Conservation (phyloP, 1,140 invertebrate genomes). For the Ceratina calcarata region DNA sequence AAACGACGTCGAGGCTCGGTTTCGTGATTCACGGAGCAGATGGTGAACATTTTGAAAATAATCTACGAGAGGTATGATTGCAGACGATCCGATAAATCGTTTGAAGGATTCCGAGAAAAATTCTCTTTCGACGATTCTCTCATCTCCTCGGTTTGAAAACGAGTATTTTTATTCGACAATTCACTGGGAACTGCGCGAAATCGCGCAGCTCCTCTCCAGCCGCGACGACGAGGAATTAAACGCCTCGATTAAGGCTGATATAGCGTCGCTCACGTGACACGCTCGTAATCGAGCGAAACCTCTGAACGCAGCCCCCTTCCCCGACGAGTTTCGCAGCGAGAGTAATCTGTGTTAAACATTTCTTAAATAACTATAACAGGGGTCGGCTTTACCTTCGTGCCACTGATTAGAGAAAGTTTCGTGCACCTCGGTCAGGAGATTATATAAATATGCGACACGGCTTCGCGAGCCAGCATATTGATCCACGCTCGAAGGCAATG, state of each 20-base stretch:
- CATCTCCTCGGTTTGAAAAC: background rate
- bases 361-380: background rate
- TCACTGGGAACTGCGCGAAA: background rate
- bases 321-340: no score
- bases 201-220: background rate
- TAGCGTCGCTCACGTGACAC: slow-evolving; percentile 13
- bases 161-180: background rate
- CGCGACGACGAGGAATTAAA: slow-evolving; percentile 4
- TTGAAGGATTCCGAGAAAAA: no score
- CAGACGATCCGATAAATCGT: no score
- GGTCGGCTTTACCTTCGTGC: background rate
- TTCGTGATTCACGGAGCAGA: background rate
- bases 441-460: slow-evolving; percentile 46
- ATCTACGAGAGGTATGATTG: no score
- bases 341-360: background rate
- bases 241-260: slow-evolving; percentile 4
- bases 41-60: slow-evolving; percentile 6
- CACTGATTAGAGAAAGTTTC: background rate
- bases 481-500: slow-evolving; percentile 36
- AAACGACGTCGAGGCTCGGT: no score
- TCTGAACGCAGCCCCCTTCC: background rate
- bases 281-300: slow-evolving; percentile 16
- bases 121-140: no score
- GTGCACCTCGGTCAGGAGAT: background rate
- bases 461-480: slow-evolving; percentile 45